These are phyloP conservation scores for Trichogramma dendrolimi DNA, from an alignment of 2,888 invertebrate genomes.

Conservation along the genomic window DNA sequence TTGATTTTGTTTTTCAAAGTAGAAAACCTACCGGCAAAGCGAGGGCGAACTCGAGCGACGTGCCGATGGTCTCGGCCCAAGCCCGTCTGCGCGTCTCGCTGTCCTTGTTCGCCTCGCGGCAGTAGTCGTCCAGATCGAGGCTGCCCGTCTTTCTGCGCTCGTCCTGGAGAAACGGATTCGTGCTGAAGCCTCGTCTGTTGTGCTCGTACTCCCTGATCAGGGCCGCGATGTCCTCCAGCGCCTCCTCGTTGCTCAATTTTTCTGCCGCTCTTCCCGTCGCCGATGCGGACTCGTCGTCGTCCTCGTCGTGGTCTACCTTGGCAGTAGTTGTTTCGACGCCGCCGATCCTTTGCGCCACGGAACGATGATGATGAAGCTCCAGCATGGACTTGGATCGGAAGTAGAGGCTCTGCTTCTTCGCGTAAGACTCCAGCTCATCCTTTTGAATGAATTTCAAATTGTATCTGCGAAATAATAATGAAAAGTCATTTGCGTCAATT, in stretches of 20 bases:
- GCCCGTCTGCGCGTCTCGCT: conserved; percentile 80
- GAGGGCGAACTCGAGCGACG: conserved; percentile 73
- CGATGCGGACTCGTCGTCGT: not conserved
- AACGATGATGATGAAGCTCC: conserved; percentile 33
- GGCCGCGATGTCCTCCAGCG: conserved; percentile 38
- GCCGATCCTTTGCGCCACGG: conserved; percentile 4
- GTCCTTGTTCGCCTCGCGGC: conserved; percentile 68
- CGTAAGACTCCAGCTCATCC: conserved; percentile 22
- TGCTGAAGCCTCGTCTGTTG: conserved; percentile 45
- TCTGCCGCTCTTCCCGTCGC: not conserved
- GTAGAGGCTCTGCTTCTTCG: conserved; percentile 17
- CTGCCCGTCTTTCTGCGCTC: conserved; percentile 30
- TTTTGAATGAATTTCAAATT: conserved; percentile 34
- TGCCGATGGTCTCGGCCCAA: conserved; percentile 80
- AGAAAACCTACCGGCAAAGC: conserved; percentile 55
- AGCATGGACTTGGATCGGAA: conserved; percentile 43
- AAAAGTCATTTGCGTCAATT: not conserved
- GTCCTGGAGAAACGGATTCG: conserved; percentile 44
- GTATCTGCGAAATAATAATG: conserved; percentile 6
- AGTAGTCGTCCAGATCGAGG: conserved; percentile 16
- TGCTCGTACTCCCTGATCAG: conserved; percentile 45
- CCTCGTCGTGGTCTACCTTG: not conserved
- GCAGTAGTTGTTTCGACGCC: conserved; percentile 6
- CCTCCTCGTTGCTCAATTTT: not conserved
- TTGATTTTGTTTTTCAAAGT: not conserved